phyloP scores from a whole-genome alignment of 2,797 vertebrate genomes.

The Tokudaia muenninki region DNA sequence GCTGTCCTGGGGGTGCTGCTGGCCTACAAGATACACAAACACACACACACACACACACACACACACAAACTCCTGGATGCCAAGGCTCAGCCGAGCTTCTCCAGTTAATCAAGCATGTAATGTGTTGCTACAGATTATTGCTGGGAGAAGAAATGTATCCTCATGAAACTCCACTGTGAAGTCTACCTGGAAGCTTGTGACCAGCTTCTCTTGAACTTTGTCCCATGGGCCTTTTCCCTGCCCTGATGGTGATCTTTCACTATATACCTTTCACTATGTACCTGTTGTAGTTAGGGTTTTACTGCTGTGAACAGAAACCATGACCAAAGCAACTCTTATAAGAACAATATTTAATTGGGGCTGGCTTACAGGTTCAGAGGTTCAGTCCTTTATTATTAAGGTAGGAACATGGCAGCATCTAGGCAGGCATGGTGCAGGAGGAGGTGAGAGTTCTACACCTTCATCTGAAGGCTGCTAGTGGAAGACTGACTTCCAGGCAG shows the following conservation, averaged over 20 bases:
- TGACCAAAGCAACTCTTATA: no score
- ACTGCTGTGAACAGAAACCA: no score
- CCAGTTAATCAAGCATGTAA: background rate
- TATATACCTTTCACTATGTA: background rate
- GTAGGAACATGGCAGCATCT: no score
- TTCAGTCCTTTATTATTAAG: no score
- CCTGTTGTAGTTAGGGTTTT: no score
- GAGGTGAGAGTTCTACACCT: no score
- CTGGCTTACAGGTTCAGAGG: no score
- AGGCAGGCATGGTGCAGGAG: no score
- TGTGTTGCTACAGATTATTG: background rate
- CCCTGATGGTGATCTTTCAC: conserved; percentile 2
- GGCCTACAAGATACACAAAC: background rate
- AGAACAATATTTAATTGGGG: no score
- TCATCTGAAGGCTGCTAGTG: no score
- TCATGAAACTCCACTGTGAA: background rate
- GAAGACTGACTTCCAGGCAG: no score
- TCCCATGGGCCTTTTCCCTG: background rate
- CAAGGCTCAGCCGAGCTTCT: background rate
- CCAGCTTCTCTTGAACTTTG: background rate
- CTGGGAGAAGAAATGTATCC: background rate
- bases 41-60: background rate
- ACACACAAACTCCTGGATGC: background rate
- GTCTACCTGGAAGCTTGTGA: background rate
- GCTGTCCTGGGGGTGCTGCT: background rate